These are phyloP conservation scores for Drosophila sordidula DNA, from an alignment of 2,888 invertebrate species.

Conservation along the genomic window DNA sequence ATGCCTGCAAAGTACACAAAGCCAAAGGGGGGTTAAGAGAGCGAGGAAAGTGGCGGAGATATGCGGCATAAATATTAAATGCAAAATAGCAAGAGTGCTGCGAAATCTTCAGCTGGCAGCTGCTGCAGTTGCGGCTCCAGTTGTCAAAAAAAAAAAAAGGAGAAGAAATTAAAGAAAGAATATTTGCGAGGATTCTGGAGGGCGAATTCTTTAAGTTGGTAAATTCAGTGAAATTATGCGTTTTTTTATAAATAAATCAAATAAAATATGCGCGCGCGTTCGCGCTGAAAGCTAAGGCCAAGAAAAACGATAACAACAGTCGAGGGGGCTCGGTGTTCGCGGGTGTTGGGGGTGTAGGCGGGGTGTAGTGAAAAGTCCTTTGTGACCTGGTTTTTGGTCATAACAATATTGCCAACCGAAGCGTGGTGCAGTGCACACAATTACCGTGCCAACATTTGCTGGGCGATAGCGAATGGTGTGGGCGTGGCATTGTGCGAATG, in stretches of 20 bases:
- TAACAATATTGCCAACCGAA: constrained; percentile 76
- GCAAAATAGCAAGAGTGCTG: constrained; percentile 71
- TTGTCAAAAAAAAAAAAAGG: constrained; percentile 8
- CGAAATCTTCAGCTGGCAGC: constrained; percentile 48
- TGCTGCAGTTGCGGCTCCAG: constrained; percentile 12
- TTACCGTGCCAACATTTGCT: constrained; percentile 76
- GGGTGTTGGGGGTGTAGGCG: constrained; percentile 6
- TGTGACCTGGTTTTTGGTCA: constrained; percentile 83
- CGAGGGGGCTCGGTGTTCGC: constrained; percentile 9
- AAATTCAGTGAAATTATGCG: constrained; percentile 77
- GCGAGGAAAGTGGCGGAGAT: constrained; percentile 23
- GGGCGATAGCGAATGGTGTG: constrained; percentile 55
- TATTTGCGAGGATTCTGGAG: constrained; percentile 11
- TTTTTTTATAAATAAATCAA: constrained; percentile 74
- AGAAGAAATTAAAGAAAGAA: background rate
- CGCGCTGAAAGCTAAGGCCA: constrained; percentile 73
- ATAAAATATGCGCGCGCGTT: constrained; percentile 81
- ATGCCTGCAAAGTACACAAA: constrained; percentile 72
- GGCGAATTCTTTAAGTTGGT: constrained; percentile 56
- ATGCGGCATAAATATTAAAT: constrained; percentile 77
- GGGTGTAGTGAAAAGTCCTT: constrained; percentile 58
- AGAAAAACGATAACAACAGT: constrained; percentile 57
- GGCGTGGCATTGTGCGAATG: constrained; percentile 66
- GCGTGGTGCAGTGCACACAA: constrained; percentile 75
- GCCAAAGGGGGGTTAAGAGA: constrained; percentile 9